A percentile compares a stretch with the other conserved stretches of the same genome.
Evolutionary conservation across 2,888 invertebrate species (phyloP).

Genomic region (Sphinx pinastri): DNA sequence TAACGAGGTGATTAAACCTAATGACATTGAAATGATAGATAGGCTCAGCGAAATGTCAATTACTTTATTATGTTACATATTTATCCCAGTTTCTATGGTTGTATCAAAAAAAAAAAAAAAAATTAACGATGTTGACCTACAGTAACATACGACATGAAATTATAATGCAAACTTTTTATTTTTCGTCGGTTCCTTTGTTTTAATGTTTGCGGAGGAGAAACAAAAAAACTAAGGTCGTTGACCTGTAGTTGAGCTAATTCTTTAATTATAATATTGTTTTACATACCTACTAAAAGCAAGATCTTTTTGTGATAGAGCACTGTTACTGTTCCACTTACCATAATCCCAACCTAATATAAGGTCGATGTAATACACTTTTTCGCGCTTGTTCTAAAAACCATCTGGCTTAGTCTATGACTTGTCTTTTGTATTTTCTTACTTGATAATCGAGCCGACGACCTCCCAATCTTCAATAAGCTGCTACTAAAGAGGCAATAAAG

Average conservation of each 20-base stretch:
- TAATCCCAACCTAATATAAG: too few relatives aligned
- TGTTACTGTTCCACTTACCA: too few relatives aligned
- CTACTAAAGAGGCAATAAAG: too few relatives aligned
- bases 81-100: conserved; percentile 12
- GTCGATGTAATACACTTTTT: too few relatives aligned
- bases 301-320: too few relatives aligned
- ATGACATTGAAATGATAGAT: conserved; percentile 9
- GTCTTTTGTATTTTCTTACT: too few relatives aligned
- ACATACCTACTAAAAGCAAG: too few relatives aligned
- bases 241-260: not conserved
- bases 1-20: conserved; percentile 17
- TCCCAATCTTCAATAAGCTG: too few relatives aligned
- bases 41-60: conserved; percentile 19
- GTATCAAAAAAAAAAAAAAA: not conserved
- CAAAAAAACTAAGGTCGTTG: not conserved
- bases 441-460: too few relatives aligned
- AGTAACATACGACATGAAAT: not conserved
- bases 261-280: too few relatives aligned
- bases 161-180: conserved; percentile 2
- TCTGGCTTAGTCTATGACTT: too few relatives aligned
- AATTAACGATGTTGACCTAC: conserved; percentile 21
- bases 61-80: conserved; percentile 23
- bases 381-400: too few relatives aligned
- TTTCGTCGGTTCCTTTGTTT: not conserved
- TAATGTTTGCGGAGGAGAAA: not conserved